Conservation (phyloP, 2,113 vertebrate genomes). For the Numenius arquata region DNA sequence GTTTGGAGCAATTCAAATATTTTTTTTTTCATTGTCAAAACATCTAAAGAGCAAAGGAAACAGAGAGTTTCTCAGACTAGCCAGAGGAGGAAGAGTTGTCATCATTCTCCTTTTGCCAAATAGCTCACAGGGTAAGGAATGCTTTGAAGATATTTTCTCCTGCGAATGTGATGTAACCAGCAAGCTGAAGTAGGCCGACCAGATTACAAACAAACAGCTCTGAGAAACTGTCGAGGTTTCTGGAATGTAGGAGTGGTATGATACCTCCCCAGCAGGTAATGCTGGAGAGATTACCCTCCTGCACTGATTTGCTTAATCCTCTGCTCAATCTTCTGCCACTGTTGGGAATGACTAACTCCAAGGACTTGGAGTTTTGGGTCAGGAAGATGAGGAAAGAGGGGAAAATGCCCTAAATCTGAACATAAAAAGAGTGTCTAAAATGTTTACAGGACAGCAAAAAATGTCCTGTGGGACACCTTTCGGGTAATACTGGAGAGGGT, state of each 20-base stretch:
- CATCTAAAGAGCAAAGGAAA: constrained; percentile 27
- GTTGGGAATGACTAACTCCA: background rate
- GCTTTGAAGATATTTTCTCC: constrained; percentile 56
- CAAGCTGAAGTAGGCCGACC: background rate
- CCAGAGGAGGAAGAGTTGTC: constrained; percentile 35
- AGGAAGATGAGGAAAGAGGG: background rate
- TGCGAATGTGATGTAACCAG: constrained; percentile 8
- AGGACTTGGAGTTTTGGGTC: background rate
- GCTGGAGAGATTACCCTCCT: background rate
- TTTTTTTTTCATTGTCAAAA: background rate
- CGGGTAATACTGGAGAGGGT: background rate
- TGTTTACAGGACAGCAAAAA: background rate
- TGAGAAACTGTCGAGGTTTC: background rate
- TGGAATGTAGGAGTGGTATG: background rate
- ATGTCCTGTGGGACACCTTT: background rate
- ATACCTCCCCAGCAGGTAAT: background rate
- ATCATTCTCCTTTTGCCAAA: constrained; percentile 24
- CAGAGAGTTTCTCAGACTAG: background rate
- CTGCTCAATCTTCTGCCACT: background rate
- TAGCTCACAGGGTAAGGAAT: constrained; percentile 41
- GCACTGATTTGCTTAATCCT: background rate
- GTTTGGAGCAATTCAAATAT: background rate
- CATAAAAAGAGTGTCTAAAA: background rate
- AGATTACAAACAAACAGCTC: background rate
- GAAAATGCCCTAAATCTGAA: background rate